A percentile compares a stretch with the other conserved stretches of the same genome.
These are phyloP conservation scores for Cantharis lateralis DNA, from an alignment of 2,888 invertebrate species.

Conservation along the genomic window DNA sequence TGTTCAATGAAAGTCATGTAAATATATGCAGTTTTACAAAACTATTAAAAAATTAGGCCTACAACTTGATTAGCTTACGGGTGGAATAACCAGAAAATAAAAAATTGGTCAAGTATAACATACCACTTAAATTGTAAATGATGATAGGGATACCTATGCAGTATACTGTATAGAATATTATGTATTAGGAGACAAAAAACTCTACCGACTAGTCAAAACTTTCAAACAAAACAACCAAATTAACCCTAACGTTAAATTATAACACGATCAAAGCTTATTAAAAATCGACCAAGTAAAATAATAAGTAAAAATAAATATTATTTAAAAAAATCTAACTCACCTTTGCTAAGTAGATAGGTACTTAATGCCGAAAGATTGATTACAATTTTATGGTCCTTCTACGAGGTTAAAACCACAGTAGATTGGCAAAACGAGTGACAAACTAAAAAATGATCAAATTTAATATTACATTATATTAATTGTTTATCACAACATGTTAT, in stretches of 20 bases:
- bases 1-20: background rate
- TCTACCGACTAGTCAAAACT: background rate
- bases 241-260: background rate
- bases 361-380: background rate
- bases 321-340: background rate
- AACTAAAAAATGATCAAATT: background rate
- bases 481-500: background rate
- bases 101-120: background rate
- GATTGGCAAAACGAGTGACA: background rate
- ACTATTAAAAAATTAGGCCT: background rate
- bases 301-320: background rate
- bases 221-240: background rate
- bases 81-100: background rate
- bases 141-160: background rate
- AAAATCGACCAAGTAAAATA: background rate
- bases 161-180: background rate
- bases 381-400: background rate
- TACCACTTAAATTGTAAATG: background rate
- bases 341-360: background rate
- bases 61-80: background rate
- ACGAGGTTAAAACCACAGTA: background rate
- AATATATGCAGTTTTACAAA: background rate
- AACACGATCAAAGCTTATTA: background rate
- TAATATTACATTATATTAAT: background rate
- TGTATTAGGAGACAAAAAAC: background rate